Evolutionary conservation across 1,140 invertebrate species (phyloP), one percentile per base, ranked within the genome.

Genomic region (Euwallacea fornicatus): DNA sequence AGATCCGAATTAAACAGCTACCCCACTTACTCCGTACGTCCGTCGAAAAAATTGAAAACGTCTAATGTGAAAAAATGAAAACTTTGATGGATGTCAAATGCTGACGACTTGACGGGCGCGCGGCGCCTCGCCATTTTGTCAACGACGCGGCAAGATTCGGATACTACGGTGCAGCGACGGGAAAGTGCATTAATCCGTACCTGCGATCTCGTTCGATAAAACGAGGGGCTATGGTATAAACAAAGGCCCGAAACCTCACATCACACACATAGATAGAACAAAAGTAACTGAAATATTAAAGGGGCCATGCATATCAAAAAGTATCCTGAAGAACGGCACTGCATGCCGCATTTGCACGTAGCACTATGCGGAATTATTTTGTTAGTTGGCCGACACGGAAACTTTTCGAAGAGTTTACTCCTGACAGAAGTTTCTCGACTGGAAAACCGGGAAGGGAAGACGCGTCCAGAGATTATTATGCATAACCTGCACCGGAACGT

Each of bases 281-380:
- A 69, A 61, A 67, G 70, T 58, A 46, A 56, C 21, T 76, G 62
- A 76, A 76, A 76, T 71, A 76, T 76, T 76, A 65, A 76, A 50
- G 55, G 63, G 63, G 69, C 74, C 73, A 76, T 76, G 73, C 75
- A 76, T 76, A 76, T 66, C 64, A 73, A 76, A 76, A 73, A 68
- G 66, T 73, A 63, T 43, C 61, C 53, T 44, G 53, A 56, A 43
- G 68, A 65, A 63, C 21, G 61, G 59, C 65, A 72, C 46, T 66
- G 47, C 67, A 63, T 55, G 60, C 66, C 56, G 56, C 56, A 68
- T 68, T 68, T 47, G 50, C 67, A 68, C 66, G 66, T 68, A 68
- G 46, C 66, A 43, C 67, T 69, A 69, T 69, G 60, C 67, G 67
- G 67, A 62, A 61, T 62, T 68, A 68, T 69, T 69, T 55, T 69